Evolutionary conservation across 2,797 vertebrate species (phyloP), one percentile per base, ranked within the genome.

Genomic region (Rhinogobio ventralis): DNA sequence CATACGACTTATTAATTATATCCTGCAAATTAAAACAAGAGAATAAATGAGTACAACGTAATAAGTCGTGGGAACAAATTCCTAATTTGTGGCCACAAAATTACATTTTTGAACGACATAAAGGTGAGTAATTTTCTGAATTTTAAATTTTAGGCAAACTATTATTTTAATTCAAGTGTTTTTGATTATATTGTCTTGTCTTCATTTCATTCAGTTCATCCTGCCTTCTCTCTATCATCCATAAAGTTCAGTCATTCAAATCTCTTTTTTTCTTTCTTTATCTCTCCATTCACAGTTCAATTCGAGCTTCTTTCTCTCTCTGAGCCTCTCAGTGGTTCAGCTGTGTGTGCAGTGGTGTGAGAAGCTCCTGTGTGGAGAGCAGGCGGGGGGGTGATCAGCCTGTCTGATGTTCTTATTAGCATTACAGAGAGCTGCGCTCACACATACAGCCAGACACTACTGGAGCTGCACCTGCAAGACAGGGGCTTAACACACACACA

Each of bases 401-500:
- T 81, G 85, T 79, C 81, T 77, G 90, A 91, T 89, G 86, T 74
- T 82, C 85, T 82, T 80, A 87, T 85, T 89, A 83, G 75, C 76
- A 75, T 85, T 20, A 78, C 81, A 78, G 66, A 73, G 80, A 78
- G 79, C 78, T 64, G 68, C 46, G 8, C 60, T 53, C 57, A 76
- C 82, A 39, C 51, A 81, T n/a, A 84, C 79, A 78, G 46, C 72
- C 76, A 79, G 64, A 76, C 74, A 77, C 85, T 86, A 57, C 79
- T 64, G 49, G 57, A 86, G 79, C 71, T 72, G 80, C 75, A 83
- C 80, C 79, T 86, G 81, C 57, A 74, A 25, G 64, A 57, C 60
- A 67, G 55, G 20, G 73, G 79, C 76, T 76, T 75, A 86, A 77
- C 77, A 77, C 60, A 72, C 9, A n/a, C 42, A 62, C 69, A 67